A percentile compares a stretch with the other conserved stretches of the same genome.
Evolutionary conservation across 2,797 vertebrate species (phyloP).

Genomic region (Phalanger gymnotis): DNA sequence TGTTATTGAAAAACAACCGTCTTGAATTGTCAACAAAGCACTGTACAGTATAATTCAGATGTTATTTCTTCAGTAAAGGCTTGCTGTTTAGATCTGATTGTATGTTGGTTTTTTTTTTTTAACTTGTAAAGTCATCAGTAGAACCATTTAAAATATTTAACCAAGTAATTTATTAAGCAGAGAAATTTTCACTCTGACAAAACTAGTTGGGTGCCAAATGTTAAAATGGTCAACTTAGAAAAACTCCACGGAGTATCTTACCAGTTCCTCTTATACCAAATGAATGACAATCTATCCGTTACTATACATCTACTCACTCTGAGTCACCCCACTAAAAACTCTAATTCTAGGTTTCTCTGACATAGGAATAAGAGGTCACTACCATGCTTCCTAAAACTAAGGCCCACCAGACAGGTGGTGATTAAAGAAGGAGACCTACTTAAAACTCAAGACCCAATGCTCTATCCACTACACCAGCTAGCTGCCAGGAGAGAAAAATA

Average conservation of each 20-base stretch:
- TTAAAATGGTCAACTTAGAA: neutral
- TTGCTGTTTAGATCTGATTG: conserved; percentile 31
- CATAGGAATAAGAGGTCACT: neutral
- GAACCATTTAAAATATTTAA: neutral
- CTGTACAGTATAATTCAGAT: conserved; percentile 45
- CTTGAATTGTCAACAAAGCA: conserved; percentile 54
- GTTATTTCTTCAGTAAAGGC: conserved; percentile 34
- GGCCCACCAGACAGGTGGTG: neutral
- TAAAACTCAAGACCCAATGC: neutral
- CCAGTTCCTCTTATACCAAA: neutral
- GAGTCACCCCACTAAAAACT: neutral
- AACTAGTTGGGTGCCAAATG: neutral
- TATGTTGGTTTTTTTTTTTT: conserved; percentile 20
- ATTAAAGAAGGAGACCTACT: neutral
- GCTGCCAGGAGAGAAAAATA: too few relatives aligned
- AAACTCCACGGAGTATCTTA: neutral
- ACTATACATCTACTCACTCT: neutral
- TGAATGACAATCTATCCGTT: neutral
- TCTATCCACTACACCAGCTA: too few relatives aligned
- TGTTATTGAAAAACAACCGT: conserved; percentile 50
- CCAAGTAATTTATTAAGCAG: neutral
- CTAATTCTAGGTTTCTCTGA: neutral
- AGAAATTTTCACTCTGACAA: neutral
- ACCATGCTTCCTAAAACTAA: neutral
- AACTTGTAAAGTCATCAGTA: neutral